These are phyloP conservation scores for Apostichopus californicus DNA, from an alignment of 35 echinoderm and acorn worm genomes.

Conservation along the genomic window DNA sequence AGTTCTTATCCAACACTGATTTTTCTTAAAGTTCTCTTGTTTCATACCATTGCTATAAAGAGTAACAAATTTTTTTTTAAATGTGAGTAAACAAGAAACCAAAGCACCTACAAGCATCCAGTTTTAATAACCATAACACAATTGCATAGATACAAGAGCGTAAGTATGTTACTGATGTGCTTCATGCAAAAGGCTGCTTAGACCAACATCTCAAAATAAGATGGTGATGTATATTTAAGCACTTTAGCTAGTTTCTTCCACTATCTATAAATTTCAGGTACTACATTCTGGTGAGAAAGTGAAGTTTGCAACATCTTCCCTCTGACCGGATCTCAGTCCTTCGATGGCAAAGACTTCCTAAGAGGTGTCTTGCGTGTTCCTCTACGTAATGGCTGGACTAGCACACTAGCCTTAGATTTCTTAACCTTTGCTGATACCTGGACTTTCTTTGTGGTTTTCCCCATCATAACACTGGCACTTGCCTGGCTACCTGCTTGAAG, in stretches of 20 bases:
- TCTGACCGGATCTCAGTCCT: background rate
- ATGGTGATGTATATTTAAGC: too few relatives aligned
- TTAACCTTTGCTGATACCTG: background rate
- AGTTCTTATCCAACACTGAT: too few relatives aligned
- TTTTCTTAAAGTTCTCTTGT: too few relatives aligned
- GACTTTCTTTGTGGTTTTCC: background rate
- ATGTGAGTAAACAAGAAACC: too few relatives aligned
- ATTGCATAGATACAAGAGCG: too few relatives aligned
- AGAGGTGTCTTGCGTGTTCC: slow-evolving; percentile 35
- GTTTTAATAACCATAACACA: too few relatives aligned
- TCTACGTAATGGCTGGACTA: background rate
- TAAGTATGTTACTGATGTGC: too few relatives aligned
- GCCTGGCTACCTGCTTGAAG: background rate
- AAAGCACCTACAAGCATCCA: too few relatives aligned
- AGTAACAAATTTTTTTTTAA: too few relatives aligned
- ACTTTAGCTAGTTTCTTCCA: background rate
- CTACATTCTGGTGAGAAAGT: background rate
- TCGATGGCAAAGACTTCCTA: background rate
- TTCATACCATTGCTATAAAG: too few relatives aligned
- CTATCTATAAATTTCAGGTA: background rate
- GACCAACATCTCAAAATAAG: too few relatives aligned
- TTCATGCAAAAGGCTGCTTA: too few relatives aligned
- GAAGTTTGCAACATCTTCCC: background rate
- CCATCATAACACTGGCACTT: background rate
- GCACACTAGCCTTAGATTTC: background rate